These are phyloP conservation scores for Andrena dorsata DNA, from an alignment of 2,888 invertebrate species.

Conservation along the genomic window DNA sequence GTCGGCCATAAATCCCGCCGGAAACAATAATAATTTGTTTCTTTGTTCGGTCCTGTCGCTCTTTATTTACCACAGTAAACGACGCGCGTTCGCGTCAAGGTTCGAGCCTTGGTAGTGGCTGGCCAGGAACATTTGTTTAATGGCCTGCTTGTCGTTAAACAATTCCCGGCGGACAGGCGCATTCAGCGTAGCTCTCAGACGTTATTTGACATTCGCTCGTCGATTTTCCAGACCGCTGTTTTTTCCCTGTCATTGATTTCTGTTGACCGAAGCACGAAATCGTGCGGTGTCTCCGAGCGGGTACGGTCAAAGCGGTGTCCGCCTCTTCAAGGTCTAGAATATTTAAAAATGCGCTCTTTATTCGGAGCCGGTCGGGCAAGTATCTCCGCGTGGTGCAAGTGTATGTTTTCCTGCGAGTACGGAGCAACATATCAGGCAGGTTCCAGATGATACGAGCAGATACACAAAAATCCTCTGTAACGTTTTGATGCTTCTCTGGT, in stretches of 20 bases:
- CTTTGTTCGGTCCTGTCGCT: slow-evolving; percentile 22
- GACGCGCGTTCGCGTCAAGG: slow-evolving; percentile 55
- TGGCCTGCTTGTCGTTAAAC: slow-evolving; percentile 12
- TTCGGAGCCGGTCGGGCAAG: slow-evolving; percentile 57
- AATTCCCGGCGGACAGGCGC: not conserved
- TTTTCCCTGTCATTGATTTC: not conserved
- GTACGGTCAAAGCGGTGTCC: slow-evolving; percentile 25
- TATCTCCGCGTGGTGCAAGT: slow-evolving; percentile 14
- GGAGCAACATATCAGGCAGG: not conserved
- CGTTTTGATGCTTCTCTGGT: not conserved
- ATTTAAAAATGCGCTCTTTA: slow-evolving; percentile 58
- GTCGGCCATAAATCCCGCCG: not conserved
- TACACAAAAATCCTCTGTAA: slow-evolving; percentile 16
- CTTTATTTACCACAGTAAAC: slow-evolving; percentile 31
- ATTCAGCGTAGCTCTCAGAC: slow-evolving; percentile 15
- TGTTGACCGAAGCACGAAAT: slow-evolving; percentile 3
- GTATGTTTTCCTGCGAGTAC: not conserved
- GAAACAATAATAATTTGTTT: slow-evolving; percentile 48
- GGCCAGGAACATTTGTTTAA: slow-evolving; percentile 37
- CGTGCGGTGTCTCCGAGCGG: slow-evolving; percentile 28
- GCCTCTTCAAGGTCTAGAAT: slow-evolving; percentile 60
- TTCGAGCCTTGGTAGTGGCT: slow-evolving; percentile 51
- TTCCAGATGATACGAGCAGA: not conserved
- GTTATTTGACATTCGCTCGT: slow-evolving; percentile 29
- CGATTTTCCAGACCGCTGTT: slow-evolving; percentile 24